Conservation (phyloP, 2,113 vertebrate species). For the Dicrurus megarhynchus region DNA sequence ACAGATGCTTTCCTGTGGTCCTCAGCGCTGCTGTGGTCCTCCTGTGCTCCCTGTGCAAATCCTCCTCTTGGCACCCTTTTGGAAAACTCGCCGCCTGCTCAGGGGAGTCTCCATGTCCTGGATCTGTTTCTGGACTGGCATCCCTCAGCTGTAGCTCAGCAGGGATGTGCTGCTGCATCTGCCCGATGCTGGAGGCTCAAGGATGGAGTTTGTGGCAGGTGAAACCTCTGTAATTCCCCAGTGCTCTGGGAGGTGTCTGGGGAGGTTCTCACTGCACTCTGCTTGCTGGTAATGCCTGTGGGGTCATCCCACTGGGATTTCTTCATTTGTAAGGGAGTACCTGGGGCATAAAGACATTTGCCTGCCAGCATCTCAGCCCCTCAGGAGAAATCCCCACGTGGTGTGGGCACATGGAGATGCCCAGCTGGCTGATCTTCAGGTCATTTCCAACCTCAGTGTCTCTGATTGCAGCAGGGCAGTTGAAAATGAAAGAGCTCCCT, state of each 20-base stretch:
- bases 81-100: neutral
- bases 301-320: neutral
- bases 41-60: neutral
- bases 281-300: neutral
- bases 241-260: neutral
- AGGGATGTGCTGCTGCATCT: neutral
- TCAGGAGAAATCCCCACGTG: neutral
- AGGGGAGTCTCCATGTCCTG: neutral
- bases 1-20: neutral
- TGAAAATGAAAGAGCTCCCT: neutral
- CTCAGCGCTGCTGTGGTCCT: neutral
- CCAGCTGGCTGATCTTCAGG: neutral
- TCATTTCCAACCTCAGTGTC: neutral
- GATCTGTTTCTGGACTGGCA: neutral
- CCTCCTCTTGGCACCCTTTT: neutral
- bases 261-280: neutral
- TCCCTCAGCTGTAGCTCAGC: neutral
- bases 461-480: neutral
- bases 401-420: neutral
- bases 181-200: neutral
- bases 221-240: neutral
- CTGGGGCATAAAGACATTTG: neutral
- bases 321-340: accelerated
- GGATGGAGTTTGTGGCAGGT: neutral
- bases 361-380: neutral